Evolutionary conservation across 2,113 vertebrate genomes (phyloP).

Genomic region (Gallinago jamesoni): DNA sequence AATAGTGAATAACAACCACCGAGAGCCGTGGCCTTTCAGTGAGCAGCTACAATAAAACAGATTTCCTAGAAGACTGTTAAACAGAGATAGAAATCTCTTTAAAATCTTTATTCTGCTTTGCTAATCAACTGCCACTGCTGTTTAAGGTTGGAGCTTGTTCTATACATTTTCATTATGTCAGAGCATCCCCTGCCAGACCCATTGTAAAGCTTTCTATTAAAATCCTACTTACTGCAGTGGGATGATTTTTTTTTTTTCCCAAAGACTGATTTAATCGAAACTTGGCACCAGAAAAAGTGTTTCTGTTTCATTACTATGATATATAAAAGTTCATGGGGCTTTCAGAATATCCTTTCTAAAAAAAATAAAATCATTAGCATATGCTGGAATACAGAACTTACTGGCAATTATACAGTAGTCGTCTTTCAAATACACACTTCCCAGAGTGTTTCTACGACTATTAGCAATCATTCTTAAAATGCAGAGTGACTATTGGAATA

Average conservation of each 20-base stretch:
- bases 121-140: constrained; percentile 33
- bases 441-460: constrained; percentile 36
- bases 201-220: constrained; percentile 72
- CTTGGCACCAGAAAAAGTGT: constrained; percentile 76
- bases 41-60: neutral
- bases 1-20: neutral
- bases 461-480: constrained; percentile 53
- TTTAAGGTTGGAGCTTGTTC: constrained; percentile 39
- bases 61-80: constrained; percentile 26
- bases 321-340: constrained; percentile 71
- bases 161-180: constrained; percentile 67
- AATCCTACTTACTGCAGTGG: constrained; percentile 61
- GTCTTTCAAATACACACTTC: constrained; percentile 67
- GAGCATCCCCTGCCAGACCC: constrained; percentile 58
- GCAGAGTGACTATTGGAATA: constrained; percentile 22
- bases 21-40: neutral
- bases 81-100: neutral
- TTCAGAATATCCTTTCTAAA: constrained; percentile 61
- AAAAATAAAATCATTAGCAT: constrained; percentile 66
- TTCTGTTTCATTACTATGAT: constrained; percentile 74
- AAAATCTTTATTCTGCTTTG: constrained; percentile 23
- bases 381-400: constrained; percentile 66
- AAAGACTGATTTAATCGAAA: constrained; percentile 76
- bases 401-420: constrained; percentile 71
- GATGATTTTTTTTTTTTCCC: constrained; percentile 40